These are phyloP conservation scores for Stegastes partitus DNA, from an alignment of 2,113 vertebrate genomes.

Conservation along the genomic window DNA sequence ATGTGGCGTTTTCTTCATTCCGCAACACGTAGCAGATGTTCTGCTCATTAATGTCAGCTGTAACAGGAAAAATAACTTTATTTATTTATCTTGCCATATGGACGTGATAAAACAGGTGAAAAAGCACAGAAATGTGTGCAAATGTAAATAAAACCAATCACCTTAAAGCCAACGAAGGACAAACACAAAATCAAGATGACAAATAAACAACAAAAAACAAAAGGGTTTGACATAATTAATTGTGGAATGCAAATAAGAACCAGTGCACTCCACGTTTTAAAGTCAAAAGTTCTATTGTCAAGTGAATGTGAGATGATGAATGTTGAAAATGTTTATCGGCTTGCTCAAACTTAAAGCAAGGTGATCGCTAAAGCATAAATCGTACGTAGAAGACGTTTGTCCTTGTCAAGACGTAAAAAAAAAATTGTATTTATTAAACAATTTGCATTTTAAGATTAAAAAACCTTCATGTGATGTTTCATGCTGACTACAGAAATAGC, in stretches of 20 bases:
- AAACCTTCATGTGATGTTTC: constrained; percentile 52
- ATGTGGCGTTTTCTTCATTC: constrained; percentile 88
- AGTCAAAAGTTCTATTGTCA: background rate
- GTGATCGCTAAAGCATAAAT: constrained; percentile 20
- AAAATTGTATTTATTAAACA: constrained; percentile 40
- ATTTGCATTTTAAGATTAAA: constrained; percentile 62
- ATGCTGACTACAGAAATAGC: constrained; percentile 62
- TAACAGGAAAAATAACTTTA: constrained; percentile 2
- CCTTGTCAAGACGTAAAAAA: constrained; percentile 46
- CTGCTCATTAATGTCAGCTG: constrained; percentile 93
- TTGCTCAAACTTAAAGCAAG: constrained; percentile 11
- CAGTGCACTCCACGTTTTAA: background rate
- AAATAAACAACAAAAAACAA: constrained; percentile 31
- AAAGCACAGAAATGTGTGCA: background rate
- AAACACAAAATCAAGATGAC: constrained; percentile 16
- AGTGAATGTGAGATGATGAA: constrained; percentile 32
- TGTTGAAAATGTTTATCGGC: constrained; percentile 13
- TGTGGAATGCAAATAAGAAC: constrained; percentile 17
- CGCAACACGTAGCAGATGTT: constrained; percentile 93
- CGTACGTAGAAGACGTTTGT: constrained; percentile 15
- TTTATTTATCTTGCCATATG: background rate
- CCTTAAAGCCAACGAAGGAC: constrained; percentile 6
- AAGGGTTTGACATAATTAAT: constrained; percentile 30
- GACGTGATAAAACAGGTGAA: background rate
- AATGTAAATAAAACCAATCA: background rate